phyloP scores from a whole-genome alignment of 2,113 vertebrate species.

The Xenopus laevis region DNA sequence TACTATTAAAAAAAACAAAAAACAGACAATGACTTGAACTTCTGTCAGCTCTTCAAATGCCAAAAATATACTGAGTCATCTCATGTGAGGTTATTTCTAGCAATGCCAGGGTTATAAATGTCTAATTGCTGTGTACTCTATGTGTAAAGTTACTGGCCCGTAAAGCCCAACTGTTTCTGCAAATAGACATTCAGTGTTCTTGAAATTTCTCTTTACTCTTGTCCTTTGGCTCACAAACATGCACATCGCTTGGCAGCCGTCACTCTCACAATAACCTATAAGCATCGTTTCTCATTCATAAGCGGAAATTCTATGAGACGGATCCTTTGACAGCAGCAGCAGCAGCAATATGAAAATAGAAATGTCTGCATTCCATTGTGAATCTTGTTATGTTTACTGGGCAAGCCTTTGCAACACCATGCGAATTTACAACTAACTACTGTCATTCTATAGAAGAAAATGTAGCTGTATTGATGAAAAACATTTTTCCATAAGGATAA shows the following conservation, averaged over 20 bases:
- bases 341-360: neutral
- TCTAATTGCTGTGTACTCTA: neutral
- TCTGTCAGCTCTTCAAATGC: conserved; percentile 11
- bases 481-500: too few species aligned
- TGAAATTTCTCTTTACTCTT: conserved; percentile 1
- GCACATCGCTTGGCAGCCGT: neutral
- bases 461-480: too few species aligned
- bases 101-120: conserved; percentile 17
- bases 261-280: neutral
- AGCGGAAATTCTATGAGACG: neutral
- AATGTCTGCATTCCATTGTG: neutral
- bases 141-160: neutral
- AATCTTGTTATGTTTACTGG: neutral
- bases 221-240: neutral
- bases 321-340: neutral
- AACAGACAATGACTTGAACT: neutral
- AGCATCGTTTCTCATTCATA: neutral
- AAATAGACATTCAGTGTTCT: conserved; percentile 6
- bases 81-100: conserved; percentile 33
- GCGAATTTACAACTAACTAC: neutral
- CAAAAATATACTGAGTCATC: conserved; percentile 31
- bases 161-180: conserved; percentile 5
- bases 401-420: neutral
- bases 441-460: neutral
- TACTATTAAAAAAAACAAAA: conserved; percentile 4